phyloP scores from a whole-genome alignment of 2,797 vertebrate species.

The Molossus molossus region DNA sequence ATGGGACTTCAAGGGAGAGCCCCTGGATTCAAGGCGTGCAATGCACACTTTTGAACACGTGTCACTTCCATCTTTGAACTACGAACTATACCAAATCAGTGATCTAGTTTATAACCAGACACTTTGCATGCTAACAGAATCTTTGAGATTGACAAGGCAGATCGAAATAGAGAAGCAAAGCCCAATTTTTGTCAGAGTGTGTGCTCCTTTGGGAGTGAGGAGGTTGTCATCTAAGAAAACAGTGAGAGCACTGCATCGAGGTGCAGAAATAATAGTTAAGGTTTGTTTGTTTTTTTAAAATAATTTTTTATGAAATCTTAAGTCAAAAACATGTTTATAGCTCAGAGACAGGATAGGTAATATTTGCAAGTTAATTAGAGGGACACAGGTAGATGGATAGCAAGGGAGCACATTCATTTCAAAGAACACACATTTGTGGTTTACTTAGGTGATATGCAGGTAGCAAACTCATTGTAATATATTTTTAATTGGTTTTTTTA shows the following conservation, averaged over 20 bases:
- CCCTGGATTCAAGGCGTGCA: background rate
- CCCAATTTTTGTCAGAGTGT: background rate
- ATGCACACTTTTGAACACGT: background rate
- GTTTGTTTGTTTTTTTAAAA: background rate
- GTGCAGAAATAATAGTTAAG: background rate
- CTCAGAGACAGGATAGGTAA: background rate
- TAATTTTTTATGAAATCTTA: background rate
- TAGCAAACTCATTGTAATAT: background rate
- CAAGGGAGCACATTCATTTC: background rate
- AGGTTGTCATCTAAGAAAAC: background rate
- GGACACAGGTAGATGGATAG: background rate
- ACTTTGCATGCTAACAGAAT: background rate
- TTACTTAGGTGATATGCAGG: background rate
- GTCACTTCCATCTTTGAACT: slow-evolving; percentile 16
- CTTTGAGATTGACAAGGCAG: background rate
- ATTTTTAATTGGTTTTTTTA: no score
- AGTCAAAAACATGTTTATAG: background rate
- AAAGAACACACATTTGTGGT: background rate
- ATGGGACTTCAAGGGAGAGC: background rate
- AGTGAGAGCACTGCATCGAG: background rate
- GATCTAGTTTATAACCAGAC: background rate
- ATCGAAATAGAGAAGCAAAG: background rate
- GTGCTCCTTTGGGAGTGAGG: background rate
- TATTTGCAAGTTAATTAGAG: background rate
- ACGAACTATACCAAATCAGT: background rate